Evolutionary conservation across 2,797 vertebrate genomes (phyloP), one percentile per base, ranked within the genome.

Genomic region (Ibycter americanus): DNA sequence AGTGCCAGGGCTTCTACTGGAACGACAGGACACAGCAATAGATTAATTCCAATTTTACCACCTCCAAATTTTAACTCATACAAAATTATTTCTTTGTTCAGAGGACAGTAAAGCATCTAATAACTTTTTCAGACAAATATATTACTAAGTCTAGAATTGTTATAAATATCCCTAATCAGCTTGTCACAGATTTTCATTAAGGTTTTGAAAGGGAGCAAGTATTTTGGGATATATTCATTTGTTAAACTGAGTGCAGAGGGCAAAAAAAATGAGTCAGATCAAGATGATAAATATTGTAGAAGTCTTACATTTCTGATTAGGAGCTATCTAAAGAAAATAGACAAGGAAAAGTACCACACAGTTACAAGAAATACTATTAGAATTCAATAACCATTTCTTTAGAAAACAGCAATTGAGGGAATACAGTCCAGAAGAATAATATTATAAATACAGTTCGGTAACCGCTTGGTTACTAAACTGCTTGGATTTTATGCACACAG

Each of bases 131-230:
- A 66, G 27, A 42, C 58, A 94, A 89, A 85, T 76, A 70, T 47
- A 87, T 80, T 83, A 70, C 36, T 47, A 91, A 81, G 40, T 63
- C 77, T 89, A 90, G 61, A 84, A 78, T 66, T 89, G 61, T 66
- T 95, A 96, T 56, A 91, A 95, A 89, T 94, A 96, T 78, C 31
- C 40, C 29, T 91, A 91, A 96, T 92, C 85, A 96, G 62, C 38
- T 76, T 71, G 65, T 89, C 92, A 93, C 46, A 90, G 38, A 74
- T 36, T 87, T 72, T 92, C 78, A 89, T 87, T 83, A 82, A 74
- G n/a, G 51, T 79, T 79, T 83, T 86, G 85, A 95, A 96, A 90
- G 25, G 15, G 32, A 93, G 86, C 15, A 1, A 68, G 66, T 94
- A 65, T 70, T 87, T 59, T 56, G 32, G 26, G 23, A 84, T 80